These are phyloP conservation scores for Hemicordylus capensis DNA, from an alignment of 2,113 vertebrate genomes.

Conservation along the genomic window DNA sequence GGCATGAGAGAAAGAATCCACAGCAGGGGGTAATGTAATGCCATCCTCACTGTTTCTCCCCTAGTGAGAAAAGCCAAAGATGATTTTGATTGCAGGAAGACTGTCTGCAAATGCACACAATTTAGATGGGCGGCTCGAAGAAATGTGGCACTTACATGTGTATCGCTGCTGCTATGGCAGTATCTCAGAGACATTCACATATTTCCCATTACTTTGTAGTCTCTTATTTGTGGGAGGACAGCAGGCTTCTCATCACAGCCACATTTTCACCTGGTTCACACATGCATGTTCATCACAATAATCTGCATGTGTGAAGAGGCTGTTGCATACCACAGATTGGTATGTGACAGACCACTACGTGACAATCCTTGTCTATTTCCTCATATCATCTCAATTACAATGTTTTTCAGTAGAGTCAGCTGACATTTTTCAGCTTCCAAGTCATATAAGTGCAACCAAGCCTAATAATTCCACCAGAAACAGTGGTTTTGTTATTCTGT, in stretches of 20 bases:
- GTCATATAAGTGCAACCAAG: neutral
- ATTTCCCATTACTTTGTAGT: neutral
- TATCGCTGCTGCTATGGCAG: constrained; percentile 16
- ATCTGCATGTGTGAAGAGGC: neutral
- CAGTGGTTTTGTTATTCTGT: neutral
- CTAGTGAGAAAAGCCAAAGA: constrained; percentile 35
- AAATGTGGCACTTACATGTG: neutral
- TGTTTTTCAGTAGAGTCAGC: neutral
- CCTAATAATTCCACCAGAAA: neutral
- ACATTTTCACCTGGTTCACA: neutral
- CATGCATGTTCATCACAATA: neutral
- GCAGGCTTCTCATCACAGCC: neutral
- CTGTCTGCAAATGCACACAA: constrained; percentile 30
- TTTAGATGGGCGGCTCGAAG: constrained; percentile 25
- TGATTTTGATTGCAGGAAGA: constrained; percentile 49
- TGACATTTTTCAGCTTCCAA: too few species aligned
- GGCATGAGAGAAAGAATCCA: constrained; percentile 45
- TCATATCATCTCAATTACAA: too few species aligned
- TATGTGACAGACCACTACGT: too few species aligned
- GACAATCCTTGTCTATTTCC: too few species aligned
- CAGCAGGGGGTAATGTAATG: constrained; percentile 41
- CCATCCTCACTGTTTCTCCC: constrained; percentile 39
- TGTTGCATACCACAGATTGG: too few species aligned
- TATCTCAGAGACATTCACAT: neutral
- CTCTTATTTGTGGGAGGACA: neutral